Evolutionary conservation across 2,113 vertebrate genomes (phyloP).

Genomic region (Strix uralensis): DNA sequence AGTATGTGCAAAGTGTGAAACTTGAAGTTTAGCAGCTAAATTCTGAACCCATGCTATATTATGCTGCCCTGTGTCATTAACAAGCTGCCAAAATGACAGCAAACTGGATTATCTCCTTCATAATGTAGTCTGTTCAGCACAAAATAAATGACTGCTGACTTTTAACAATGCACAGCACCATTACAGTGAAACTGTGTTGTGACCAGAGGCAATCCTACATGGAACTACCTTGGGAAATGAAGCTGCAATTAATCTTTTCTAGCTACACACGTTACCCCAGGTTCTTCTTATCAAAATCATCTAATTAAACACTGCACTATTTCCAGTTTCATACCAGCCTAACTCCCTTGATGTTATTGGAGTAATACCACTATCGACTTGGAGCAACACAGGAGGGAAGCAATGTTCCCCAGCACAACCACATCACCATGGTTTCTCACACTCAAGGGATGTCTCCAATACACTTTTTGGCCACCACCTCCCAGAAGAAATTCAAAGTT

Average conservation of each 20-base stretch:
- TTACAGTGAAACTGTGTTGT: not conserved
- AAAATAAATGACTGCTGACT: slow-evolving; percentile 41
- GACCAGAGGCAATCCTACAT: slow-evolving; percentile 21
- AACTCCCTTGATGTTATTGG: not conserved
- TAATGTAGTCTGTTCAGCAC: slow-evolving; percentile 25
- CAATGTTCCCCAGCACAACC: not conserved
- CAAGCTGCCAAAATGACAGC: slow-evolving; percentile 38
- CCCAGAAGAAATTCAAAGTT: not conserved
- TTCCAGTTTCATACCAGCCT: not conserved
- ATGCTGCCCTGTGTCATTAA: slow-evolving; percentile 10
- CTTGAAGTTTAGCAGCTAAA: slow-evolving; percentile 15
- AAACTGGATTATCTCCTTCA: slow-evolving; percentile 48
- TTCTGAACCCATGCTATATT: not conserved
- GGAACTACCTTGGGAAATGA: slow-evolving; percentile 36
- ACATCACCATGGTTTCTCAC: not conserved
- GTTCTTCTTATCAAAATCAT: slow-evolving; percentile 36
- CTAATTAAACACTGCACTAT: slow-evolving; percentile 27
- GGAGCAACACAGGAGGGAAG: not conserved
- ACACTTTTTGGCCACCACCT: not conserved
- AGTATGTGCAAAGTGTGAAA: not conserved
- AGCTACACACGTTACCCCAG: not conserved
- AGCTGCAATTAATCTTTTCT: slow-evolving; percentile 38
- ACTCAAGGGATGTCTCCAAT: not conserved
- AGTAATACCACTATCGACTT: not conserved
- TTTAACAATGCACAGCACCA: not conserved